Conservation (phyloP, 2,113 vertebrate species). For the Morone chrysops region DNA sequence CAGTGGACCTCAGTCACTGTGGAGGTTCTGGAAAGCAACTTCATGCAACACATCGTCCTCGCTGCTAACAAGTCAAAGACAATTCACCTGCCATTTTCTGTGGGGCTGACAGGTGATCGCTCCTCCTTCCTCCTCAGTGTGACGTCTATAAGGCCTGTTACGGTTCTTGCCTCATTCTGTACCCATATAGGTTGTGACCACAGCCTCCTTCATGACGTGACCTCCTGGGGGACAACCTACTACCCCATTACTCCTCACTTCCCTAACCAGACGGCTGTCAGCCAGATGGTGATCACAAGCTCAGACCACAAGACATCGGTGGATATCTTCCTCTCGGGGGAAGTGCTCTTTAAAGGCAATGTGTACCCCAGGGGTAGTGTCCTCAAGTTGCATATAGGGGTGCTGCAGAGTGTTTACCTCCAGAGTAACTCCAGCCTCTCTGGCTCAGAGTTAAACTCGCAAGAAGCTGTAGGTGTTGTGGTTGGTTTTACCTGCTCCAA, state of each 20-base stretch:
- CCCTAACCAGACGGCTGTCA: slow-evolving; percentile 34
- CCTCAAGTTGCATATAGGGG: slow-evolving; percentile 26
- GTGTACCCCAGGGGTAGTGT: slow-evolving; percentile 21
- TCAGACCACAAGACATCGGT: slow-evolving; percentile 29
- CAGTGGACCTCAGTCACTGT: slow-evolving; percentile 34
- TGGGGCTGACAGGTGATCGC: slow-evolving; percentile 14
- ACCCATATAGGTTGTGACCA: slow-evolving; percentile 42
- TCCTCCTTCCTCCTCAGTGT: slow-evolving; percentile 43
- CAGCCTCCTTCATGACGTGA: slow-evolving; percentile 50
- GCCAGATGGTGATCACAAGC: slow-evolving; percentile 50
- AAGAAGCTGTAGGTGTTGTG: slow-evolving; percentile 43
- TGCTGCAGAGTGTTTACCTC: slow-evolving; percentile 38
- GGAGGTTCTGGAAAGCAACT: slow-evolving; percentile 36
- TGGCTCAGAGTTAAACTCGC: slow-evolving; percentile 48
- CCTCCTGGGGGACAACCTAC: slow-evolving; percentile 46
- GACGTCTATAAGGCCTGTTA: slow-evolving; percentile 11
- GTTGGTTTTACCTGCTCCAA: slow-evolving; percentile 46
- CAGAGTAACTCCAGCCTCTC: slow-evolving; percentile 54
- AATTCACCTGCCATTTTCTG: slow-evolving; percentile 14
- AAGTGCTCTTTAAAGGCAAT: slow-evolving; percentile 32
- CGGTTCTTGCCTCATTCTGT: slow-evolving; percentile 35
- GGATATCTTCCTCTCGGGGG: slow-evolving; percentile 36
- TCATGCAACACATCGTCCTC: slow-evolving; percentile 23
- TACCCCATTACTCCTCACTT: slow-evolving; percentile 45
- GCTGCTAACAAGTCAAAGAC: slow-evolving; percentile 35